Evolutionary conservation across 2,113 vertebrate genomes (phyloP).

Genomic region (Equus przewalskii): DNA sequence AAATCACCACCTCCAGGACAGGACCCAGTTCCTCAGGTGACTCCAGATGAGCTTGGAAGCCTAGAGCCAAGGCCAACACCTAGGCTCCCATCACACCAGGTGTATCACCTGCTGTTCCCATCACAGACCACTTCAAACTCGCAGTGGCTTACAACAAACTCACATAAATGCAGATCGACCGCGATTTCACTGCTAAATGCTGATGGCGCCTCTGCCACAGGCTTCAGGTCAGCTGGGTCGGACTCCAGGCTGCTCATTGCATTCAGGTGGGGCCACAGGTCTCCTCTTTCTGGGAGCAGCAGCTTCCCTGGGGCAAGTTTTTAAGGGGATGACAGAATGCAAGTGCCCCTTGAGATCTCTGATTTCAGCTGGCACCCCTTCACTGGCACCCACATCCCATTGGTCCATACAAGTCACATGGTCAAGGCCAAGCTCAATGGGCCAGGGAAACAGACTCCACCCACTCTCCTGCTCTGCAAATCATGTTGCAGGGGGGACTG

Average conservation of each 20-base stretch:
- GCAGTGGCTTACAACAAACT: background rate
- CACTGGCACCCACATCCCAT: background rate
- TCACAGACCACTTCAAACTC: background rate
- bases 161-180: background rate
- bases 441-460: background rate
- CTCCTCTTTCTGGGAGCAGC: background rate
- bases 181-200: background rate
- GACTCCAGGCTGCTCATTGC: background rate
- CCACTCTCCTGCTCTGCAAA: background rate
- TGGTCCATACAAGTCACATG: background rate
- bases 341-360: background rate
- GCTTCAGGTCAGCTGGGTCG: background rate
- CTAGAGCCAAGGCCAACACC: background rate
- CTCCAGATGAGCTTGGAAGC: background rate
- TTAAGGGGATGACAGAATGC: background rate
- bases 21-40: background rate
- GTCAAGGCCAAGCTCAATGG: background rate
- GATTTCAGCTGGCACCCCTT: background rate
- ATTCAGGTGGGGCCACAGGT: rapidly evolving
- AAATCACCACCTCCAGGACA: background rate
- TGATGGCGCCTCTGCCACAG: background rate
- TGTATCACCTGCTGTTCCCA: background rate
- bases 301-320: background rate
- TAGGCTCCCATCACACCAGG: background rate
- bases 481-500: background rate